Evolutionary conservation across 2,888 invertebrate species (phyloP), one percentile per base, ranked within the genome.

Genomic region (Drosophila buzzatii): DNA sequence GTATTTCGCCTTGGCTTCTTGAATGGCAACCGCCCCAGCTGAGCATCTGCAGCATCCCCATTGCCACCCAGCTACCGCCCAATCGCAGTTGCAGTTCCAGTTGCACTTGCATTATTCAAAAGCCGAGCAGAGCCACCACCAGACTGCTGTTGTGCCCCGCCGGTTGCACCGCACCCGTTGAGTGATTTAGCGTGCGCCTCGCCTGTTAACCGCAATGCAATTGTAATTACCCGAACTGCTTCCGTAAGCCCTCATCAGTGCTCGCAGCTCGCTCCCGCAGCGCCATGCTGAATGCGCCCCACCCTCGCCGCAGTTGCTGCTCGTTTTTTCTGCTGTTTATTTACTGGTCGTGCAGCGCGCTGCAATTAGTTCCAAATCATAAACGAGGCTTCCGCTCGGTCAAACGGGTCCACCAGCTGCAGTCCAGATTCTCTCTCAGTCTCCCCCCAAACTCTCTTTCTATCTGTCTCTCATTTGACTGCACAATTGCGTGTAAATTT

Each of bases 291-390:
- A 41, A 31, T 33, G 33, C 23, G 27, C 14, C 42, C 59, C 35
- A 31, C 42, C 45, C 33, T 45, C 41, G 53, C 63, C 62, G 6
- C 62, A 64, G 70, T 51, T 61, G 70, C 18, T 39, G 39, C 39
- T 39, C 33, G 33, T 31, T 57, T 45, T 68, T 59, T 64, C 63
- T 67, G 55, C 59, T 53, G 71, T 69, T 73, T 78, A 69, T 70
- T 86, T 81, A 79, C 77, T 77, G 85, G 81, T 72, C 76, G 70
- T 78, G 81, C 76, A 62, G 58, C 57, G 72, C 60, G 56, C 67
- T 84, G 80, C 90, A 87, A 89, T 87, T 89, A 89, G 86, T 85
- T 85, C 88, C 81, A 85, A 89, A 89, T 83, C 86, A 88, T 87
- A 87, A 89, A 83, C 78, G 80, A 76, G 73, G 80, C 77, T 82